Percentiles rank a stretch among this genome's conserved stretches.
These are phyloP conservation scores for Amphipoea lucens DNA, from an alignment of 2,888 invertebrate species.

Conservation along the genomic window DNA sequence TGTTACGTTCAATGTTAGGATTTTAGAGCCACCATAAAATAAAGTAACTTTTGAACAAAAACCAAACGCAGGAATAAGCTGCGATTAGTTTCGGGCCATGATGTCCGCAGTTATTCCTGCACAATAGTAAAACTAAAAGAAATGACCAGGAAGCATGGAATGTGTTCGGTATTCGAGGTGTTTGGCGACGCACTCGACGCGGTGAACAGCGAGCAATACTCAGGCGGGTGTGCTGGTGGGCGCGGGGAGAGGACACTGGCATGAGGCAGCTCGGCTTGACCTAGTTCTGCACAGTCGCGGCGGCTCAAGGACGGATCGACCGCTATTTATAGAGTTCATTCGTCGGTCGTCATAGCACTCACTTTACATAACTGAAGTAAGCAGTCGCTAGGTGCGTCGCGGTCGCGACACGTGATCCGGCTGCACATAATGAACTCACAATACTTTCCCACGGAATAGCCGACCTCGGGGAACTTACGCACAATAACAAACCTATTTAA, in stretches of 20 bases:
- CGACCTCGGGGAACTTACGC: constrained; percentile 73
- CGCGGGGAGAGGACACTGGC: constrained; percentile 75
- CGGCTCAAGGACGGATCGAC: constrained; percentile 89
- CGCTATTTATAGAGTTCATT: constrained; percentile 89
- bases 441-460: constrained; percentile 81
- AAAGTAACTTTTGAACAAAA: constrained; percentile 28
- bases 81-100: constrained; percentile 17
- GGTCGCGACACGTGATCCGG: constrained; percentile 76
- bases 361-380: constrained; percentile 87
- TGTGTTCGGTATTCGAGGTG: constrained; percentile 72
- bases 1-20: constrained; percentile 41
- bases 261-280: constrained; percentile 85
- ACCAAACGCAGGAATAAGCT: constrained; percentile 19
- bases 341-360: constrained; percentile 85
- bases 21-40: constrained; percentile 28
- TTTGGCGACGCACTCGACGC: constrained; percentile 63
- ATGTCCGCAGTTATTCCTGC: constrained; percentile 50
- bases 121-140: constrained; percentile 60
- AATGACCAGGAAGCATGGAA: constrained; percentile 73
- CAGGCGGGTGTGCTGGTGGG: constrained; percentile 70
- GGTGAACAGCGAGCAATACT: constrained; percentile 61
- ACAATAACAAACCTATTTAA: constrained; percentile 77
- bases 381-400: constrained; percentile 79
- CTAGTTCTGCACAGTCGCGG: constrained; percentile 86
- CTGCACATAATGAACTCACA: constrained; percentile 69